These are phyloP conservation scores for Cryptocheilus praepositus DNA, from an alignment of 2,888 invertebrate species.

Conservation along the genomic window DNA sequence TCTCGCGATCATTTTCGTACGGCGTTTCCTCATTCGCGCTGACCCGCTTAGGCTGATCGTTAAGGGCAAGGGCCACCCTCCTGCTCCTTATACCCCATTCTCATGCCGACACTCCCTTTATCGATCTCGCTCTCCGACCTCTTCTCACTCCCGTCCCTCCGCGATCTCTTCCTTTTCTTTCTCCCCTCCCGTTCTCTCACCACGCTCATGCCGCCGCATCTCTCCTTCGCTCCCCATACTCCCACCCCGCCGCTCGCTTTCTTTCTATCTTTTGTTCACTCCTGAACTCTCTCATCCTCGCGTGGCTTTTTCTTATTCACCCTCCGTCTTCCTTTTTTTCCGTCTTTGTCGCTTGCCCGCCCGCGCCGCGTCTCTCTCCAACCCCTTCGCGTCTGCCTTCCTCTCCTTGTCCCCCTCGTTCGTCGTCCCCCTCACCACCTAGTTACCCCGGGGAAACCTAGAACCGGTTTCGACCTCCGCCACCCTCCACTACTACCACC, in stretches of 20 bases:
- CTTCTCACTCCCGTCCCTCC: constrained; percentile 33
- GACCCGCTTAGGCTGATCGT: constrained; percentile 54
- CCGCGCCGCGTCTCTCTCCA: constrained; percentile 6
- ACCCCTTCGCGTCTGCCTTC: constrained; percentile 12
- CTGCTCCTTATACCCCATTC: constrained; percentile 60
- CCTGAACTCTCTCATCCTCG: constrained; percentile 18
- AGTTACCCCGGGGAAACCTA: constrained; percentile 61
- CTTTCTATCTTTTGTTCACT: constrained; percentile 23
- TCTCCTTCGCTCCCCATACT: constrained; percentile 28
- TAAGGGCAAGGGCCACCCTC: constrained; percentile 56
- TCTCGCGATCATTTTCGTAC: constrained; percentile 21
- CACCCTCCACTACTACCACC: constrained; percentile 37
- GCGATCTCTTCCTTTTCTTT: constrained; percentile 19
- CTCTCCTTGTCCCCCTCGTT: constrained; percentile 25
- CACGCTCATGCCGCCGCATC: constrained; percentile 8
- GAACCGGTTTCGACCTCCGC: constrained; percentile 51
- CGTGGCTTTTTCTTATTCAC: constrained; percentile 3
- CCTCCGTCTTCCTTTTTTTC: constrained; percentile 5
- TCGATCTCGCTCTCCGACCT: constrained; percentile 64
- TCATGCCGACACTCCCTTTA: constrained; percentile 72
- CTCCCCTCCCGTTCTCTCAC: constrained; percentile 20
- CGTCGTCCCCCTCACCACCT: constrained; percentile 49
- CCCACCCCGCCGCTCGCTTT: background rate
- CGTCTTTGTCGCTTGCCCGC: constrained; percentile 3
- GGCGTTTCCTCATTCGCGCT: constrained; percentile 35